phyloP scores from a whole-genome alignment of 1,140 invertebrate species.

The Drosophila hydei region DNA sequence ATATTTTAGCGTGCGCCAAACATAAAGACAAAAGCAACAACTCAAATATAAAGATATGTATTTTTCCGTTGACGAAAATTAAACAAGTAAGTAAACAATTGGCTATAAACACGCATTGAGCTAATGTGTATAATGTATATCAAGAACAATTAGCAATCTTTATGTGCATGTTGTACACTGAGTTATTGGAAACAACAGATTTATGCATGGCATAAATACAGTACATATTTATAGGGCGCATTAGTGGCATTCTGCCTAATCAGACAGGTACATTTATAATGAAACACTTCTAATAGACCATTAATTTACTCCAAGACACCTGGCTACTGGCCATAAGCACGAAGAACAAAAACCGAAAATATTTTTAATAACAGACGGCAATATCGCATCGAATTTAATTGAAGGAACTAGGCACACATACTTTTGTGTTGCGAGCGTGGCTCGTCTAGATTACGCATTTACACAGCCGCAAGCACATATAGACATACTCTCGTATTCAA shows the following conservation, averaged over 20 bases:
- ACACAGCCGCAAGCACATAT: not conserved
- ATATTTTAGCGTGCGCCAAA: conserved; percentile 17
- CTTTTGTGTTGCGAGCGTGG: conserved; percentile 27
- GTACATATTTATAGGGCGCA: not conserved
- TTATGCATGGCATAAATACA: too few species aligned
- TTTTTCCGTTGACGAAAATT: conserved; percentile 7
- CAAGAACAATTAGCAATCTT: not conserved
- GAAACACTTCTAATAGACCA: not conserved
- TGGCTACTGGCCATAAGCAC: not conserved
- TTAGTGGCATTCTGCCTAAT: not conserved
- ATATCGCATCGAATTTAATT: conserved; percentile 48
- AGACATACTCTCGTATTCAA: too few species aligned
- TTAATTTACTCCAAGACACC: not conserved
- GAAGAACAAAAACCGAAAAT: not conserved
- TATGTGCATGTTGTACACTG: too few species aligned
- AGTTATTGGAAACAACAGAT: too few species aligned
- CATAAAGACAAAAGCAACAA: too few species aligned
- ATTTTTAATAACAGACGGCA: conserved; percentile 17
- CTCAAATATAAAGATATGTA: conserved; percentile 27
- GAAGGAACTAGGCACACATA: conserved; percentile 25
- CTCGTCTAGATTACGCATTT: conserved; percentile 54
- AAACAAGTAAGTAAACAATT: not conserved
- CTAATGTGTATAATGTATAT: not conserved
- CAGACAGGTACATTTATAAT: not conserved
- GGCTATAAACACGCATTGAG: not conserved